Base-by-base conservation (phyloP, 1,140 invertebrate genomes). In the Polypedilum pembai region DNA sequence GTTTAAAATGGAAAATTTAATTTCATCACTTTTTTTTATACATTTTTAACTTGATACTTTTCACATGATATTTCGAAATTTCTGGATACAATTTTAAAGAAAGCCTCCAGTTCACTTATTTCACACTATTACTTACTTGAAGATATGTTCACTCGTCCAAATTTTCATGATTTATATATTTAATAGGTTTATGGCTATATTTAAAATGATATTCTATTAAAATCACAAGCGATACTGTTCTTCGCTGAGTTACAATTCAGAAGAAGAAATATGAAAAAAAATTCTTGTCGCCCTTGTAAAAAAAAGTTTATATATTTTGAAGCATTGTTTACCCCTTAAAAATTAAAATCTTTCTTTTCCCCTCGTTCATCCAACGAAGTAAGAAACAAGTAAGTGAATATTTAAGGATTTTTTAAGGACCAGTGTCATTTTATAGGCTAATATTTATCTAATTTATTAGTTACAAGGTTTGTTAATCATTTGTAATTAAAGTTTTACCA, bases 81-180 rank as follows among this genome's bases (percentile, higher is more conserved):
- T 69, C 65, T 69, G 65, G 65, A 69, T 21, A 21, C 1, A 17
- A 3, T 56, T 56, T 56, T 17, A 1, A 3, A 56, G 7, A 17
- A 15, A 12, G 7, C 66, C 66, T 33, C 3, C 20, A 15, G 1
- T 66, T 3, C 8, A 24, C 10, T 73, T 74, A 45, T n/a, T 17
- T 8, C 20, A 3, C 63, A 2, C 1, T 45, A 33, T 18, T 20
- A 80, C 79, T 81, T 78, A 84, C 83, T 84, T 83, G 76, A 84
- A 84, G 72, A 79, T 82, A 75, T 84, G 82, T 77, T 84, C 83
- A 77, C 80, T 82, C 40, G 80, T 83, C 82, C 82, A 84, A 78
- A 84, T 84, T 80, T 82, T 83, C 83, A 84, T 84, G 41, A 8
- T 79, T 76, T 56, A 3, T 56, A 15, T 56, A 56, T 15, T 56